Evolutionary conservation across 2,797 vertebrate genomes (phyloP).

Genomic region (Scyliorhinus canicula): DNA sequence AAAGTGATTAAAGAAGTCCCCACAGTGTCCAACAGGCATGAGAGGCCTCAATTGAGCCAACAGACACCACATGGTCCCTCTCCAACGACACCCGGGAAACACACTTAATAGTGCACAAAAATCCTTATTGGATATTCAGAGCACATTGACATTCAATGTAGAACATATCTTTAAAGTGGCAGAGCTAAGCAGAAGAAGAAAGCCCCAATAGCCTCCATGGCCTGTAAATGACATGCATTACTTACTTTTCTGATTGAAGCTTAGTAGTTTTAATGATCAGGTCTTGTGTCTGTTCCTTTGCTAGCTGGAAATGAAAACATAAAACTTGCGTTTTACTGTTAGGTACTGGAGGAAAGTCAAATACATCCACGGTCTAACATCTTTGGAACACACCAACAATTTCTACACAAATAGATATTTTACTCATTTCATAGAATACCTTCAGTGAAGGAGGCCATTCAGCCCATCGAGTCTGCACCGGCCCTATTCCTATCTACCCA

Average conservation of each 20-base stretch:
- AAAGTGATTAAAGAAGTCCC: too few relatives aligned
- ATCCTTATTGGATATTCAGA: neutral
- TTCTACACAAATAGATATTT: neutral
- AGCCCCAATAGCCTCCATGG: neutral
- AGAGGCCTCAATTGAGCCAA: too few relatives aligned
- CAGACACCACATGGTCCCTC: too few relatives aligned
- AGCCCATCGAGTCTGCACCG: too few relatives aligned
- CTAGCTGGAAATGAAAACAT: constrained; percentile 66
- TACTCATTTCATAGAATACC: too few relatives aligned
- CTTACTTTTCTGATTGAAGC: constrained; percentile 93
- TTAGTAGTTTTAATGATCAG: constrained; percentile 95
- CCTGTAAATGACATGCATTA: constrained; percentile 40
- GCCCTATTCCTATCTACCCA: too few relatives aligned
- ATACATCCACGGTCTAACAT: neutral
- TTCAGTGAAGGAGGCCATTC: too few relatives aligned
- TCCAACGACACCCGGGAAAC: neutral
- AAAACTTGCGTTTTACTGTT: neutral
- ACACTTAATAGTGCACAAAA: neutral
- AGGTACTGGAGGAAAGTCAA: neutral
- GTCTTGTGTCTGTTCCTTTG: constrained; percentile 95
- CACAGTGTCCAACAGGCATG: too few relatives aligned
- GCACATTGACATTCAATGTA: neutral
- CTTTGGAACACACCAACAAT: neutral
- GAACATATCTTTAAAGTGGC: neutral
- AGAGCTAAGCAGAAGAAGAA: neutral